phyloP scores from a whole-genome alignment of 2,888 invertebrate genomes.

The Diplazon laetatorius region DNA sequence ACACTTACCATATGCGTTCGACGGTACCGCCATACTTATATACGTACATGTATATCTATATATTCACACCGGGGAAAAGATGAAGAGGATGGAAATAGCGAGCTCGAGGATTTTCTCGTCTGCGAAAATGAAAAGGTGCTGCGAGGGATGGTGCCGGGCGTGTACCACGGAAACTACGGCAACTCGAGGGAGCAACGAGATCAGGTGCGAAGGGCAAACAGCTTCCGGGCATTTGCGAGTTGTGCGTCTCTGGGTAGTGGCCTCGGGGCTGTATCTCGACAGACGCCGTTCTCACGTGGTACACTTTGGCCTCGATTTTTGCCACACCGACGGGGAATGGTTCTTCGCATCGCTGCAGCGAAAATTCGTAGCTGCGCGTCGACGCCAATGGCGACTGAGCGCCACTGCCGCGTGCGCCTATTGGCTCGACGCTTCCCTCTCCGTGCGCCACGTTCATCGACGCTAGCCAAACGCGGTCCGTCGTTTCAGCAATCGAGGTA shows the following conservation, averaged over 20 bases:
- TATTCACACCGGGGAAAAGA: too few species aligned
- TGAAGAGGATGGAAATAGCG: neutral
- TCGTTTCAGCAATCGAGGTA: too few species aligned
- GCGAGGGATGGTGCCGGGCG: neutral
- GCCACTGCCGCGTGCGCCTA: too few species aligned
- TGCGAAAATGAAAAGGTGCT: slow-evolving; percentile 21
- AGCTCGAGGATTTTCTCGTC: neutral
- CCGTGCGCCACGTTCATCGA: too few species aligned
- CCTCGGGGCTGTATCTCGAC: neutral
- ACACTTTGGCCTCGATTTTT: too few species aligned
- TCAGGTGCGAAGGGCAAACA: slow-evolving; percentile 26
- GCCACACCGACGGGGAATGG: too few species aligned
- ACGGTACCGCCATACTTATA: neutral
- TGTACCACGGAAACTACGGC: slow-evolving; percentile 6
- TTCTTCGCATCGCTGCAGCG: too few species aligned
- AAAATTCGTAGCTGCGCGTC: too few species aligned
- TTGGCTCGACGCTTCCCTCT: too few species aligned
- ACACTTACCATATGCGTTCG: neutral
- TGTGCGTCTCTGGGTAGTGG: neutral
- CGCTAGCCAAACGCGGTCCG: too few species aligned
- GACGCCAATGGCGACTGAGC: too few species aligned
- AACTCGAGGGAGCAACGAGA: slow-evolving; percentile 11
- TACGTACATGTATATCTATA: neutral
- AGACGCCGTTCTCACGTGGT: too few species aligned
- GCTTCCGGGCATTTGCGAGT: slow-evolving; percentile 9